Evolutionary conservation across 2,113 vertebrate species (phyloP), one percentile per base, ranked within the genome.

Genomic region (Callithrix jacchus): DNA sequence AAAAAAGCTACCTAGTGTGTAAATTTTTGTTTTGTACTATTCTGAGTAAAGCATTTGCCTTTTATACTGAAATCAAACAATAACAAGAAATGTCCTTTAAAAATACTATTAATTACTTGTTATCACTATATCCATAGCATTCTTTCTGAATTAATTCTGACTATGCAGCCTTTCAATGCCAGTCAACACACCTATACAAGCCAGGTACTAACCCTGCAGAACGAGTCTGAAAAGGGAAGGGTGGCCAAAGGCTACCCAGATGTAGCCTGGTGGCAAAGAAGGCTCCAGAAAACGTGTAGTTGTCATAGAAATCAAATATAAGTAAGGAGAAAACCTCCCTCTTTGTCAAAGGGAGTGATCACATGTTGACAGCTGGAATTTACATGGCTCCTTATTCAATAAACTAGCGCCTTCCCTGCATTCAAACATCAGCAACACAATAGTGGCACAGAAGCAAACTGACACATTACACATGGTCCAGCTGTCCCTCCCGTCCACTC

Each of bases 41-140:
- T 97, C 96, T 45, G 16, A 81, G 90, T 49, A 13, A 93, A 96
- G 70, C 83, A 47, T 8, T 66, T 97, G 94, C 97, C 95, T 98
- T 96, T 98, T 96, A 58, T 97, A 66, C 70, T 64, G 91, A 97
- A 98, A 86, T 54, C 30, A 97, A 98, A 98, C 84, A 95, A 96
- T 96, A 98, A 61, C 95, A 96, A 97, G 91, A 80, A 96, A 89
- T 49, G 40, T 96, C 81, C 94, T 95, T 97, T 94, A 82, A 96
- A 98, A 98, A 96, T 56, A 91, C 32, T 87, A 61, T 92, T 80
- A 97, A 92, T 97, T 97, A 88, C 66, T 73, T 86, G 83, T 82
- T 85, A 84, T 94, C 95, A 97, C 12, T 94, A 74, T 61, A 83
- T 71, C 37, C 58, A 81, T 70, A 56, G 90, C 66, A 18, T 90